A percentile compares a stretch with the other conserved stretches of the same genome.
phyloP scores from a whole-genome alignment of 2,797 vertebrate genomes.

The Tolypeutes matacus region DNA sequence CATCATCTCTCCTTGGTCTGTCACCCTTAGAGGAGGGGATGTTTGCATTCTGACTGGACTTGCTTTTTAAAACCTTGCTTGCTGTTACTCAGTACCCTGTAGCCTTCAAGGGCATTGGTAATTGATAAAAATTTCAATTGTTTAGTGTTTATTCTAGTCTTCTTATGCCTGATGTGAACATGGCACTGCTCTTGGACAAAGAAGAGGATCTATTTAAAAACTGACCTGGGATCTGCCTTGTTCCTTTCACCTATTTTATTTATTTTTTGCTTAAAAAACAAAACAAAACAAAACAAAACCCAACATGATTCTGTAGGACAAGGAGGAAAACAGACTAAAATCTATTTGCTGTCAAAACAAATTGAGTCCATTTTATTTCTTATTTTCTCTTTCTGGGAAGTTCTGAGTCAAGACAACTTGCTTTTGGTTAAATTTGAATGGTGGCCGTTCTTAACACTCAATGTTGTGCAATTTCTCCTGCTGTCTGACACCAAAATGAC shows the following conservation, averaged over 20 bases:
- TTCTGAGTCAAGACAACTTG: constrained; percentile 32
- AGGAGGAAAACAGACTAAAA: neutral
- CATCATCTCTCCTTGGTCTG: neutral
- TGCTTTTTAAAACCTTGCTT: neutral
- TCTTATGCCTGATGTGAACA: constrained; percentile 46
- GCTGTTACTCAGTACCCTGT: neutral
- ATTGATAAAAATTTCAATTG: neutral
- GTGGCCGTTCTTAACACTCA: neutral
- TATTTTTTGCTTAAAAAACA: constrained; percentile 54
- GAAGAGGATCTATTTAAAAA: constrained; percentile 57
- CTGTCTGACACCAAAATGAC: neutral
- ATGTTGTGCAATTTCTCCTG: neutral
- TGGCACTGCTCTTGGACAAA: constrained; percentile 43
- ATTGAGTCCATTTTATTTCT: constrained; percentile 49
- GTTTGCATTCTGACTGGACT: neutral
- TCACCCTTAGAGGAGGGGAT: neutral
- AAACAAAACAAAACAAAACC: neutral
- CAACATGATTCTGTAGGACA: neutral
- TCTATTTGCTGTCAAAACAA: constrained; percentile 53
- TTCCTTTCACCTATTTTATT: neutral
- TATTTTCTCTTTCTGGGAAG: constrained; percentile 44
- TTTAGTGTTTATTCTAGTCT: constrained; percentile 29
- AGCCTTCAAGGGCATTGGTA: neutral
- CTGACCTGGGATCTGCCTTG: neutral
- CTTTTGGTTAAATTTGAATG: constrained; percentile 33